These are phyloP conservation scores for Notolepis coatsorum DNA, from an alignment of 2,797 vertebrate species.

Conservation along the genomic window DNA sequence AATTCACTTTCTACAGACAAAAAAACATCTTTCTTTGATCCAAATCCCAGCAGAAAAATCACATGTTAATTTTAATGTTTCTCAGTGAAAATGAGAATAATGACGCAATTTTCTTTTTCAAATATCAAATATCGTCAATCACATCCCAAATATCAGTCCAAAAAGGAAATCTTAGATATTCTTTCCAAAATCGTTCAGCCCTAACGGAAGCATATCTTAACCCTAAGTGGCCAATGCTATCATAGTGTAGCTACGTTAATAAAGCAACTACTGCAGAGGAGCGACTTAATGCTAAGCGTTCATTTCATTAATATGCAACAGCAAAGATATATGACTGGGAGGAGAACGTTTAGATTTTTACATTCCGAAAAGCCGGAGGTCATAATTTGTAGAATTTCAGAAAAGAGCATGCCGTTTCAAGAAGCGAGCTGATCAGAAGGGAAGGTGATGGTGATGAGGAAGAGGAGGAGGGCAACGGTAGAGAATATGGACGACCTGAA, in stretches of 20 bases:
- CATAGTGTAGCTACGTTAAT: background rate
- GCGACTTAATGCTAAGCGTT: slow-evolving; percentile 58
- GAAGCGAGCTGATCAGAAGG: slow-evolving; percentile 20
- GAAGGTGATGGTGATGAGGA: background rate
- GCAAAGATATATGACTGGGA: slow-evolving; percentile 12
- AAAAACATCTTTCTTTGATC: too few relatives aligned
- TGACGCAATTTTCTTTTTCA: too few relatives aligned
- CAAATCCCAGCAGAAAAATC: too few relatives aligned
- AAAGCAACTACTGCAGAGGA: slow-evolving; percentile 31
- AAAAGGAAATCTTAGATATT: too few relatives aligned
- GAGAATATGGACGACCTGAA: slow-evolving; percentile 66
- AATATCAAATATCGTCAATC: too few relatives aligned
- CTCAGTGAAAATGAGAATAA: too few relatives aligned
- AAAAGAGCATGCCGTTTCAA: slow-evolving; percentile 18
- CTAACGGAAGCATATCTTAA: background rate
- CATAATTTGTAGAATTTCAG: slow-evolving; percentile 21
- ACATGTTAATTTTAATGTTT: too few relatives aligned
- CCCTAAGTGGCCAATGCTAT: too few relatives aligned
- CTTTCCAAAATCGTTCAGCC: background rate
- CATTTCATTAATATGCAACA: slow-evolving; percentile 28
- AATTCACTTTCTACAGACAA: too few relatives aligned
- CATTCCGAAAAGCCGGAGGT: slow-evolving; percentile 4
- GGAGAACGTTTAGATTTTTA: background rate
- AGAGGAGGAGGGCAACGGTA: slow-evolving; percentile 55
- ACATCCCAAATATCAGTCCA: too few relatives aligned